Percentiles rank a stretch among this genome's conserved stretches.
These are phyloP conservation scores for Caenorhabditis japonica DNA, from an alignment of 2,888 invertebrate species.

Conservation along the genomic window DNA sequence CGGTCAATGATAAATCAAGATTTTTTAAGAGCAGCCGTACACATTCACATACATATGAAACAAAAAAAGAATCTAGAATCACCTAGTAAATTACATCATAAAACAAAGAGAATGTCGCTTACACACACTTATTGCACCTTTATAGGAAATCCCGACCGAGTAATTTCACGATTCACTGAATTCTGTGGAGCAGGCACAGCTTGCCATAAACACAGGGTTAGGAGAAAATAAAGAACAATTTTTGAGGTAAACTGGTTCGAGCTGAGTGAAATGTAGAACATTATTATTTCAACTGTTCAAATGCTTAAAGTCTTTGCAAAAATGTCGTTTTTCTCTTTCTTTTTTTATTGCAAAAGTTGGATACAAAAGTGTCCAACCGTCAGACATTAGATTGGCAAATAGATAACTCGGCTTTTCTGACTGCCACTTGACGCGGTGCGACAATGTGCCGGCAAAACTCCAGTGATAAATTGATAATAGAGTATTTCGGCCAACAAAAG, in stretches of 20 bases:
- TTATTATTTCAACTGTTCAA: no score
- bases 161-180: constrained; percentile 28
- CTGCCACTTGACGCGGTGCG: constrained; percentile 42
- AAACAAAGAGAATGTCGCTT: constrained; percentile 2
- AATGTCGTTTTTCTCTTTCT: no score
- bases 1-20: no score
- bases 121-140: constrained; percentile 37
- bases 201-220: constrained; percentile 21
- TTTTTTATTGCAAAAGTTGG: no score
- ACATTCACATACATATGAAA: no score
- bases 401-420: constrained; percentile 22
- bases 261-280: no score
- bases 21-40: no score
- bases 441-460: constrained; percentile 34
- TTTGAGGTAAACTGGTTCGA: no score
- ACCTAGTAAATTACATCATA: constrained; percentile 19
- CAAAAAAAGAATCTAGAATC: no score
- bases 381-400: constrained; percentile 34
- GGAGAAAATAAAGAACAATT: constrained; percentile 11
- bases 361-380: no score
- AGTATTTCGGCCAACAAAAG: constrained; percentile 46
- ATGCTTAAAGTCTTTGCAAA: no score
- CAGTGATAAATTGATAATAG: constrained; percentile 51
- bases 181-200: constrained; percentile 23
- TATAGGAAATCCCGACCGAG: constrained; percentile 24